These are phyloP conservation scores for Macroglossus sobrinus DNA, from an alignment of 2,113 vertebrate species.

Conservation along the genomic window DNA sequence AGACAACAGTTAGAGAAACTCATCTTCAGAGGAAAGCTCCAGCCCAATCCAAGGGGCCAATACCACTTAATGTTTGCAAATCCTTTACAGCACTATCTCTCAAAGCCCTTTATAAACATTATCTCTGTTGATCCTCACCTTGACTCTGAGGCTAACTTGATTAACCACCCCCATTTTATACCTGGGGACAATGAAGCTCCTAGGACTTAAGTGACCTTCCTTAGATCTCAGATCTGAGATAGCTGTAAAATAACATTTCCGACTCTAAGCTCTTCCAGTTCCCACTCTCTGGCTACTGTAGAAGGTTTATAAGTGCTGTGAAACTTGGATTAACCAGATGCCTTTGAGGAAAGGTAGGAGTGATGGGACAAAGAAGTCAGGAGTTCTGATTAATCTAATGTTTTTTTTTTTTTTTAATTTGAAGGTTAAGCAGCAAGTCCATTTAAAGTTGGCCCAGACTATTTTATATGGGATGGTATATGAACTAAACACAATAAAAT, in stretches of 20 bases:
- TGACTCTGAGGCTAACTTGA: not conserved
- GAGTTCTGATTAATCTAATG: constrained; percentile 46
- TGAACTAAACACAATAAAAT: constrained; percentile 60
- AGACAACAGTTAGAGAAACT: not conserved
- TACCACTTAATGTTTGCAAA: no score
- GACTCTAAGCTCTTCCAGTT: not conserved
- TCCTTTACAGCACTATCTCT: not conserved
- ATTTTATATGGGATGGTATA: constrained; percentile 49
- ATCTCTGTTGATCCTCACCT: not conserved
- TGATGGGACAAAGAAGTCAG: not conserved
- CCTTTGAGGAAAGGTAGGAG: not conserved
- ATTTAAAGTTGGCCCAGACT: constrained; percentile 52
- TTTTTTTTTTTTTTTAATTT: not conserved
- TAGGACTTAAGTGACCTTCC: not conserved
- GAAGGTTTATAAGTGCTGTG: not conserved
- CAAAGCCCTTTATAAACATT: not conserved
- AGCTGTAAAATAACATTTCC: not conserved
- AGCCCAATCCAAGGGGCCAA: not conserved
- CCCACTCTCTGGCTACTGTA: not conserved
- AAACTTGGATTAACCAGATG: not conserved
- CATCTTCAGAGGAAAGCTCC: not conserved
- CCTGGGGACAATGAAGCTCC: not conserved
- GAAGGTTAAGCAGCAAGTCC: constrained; percentile 55
- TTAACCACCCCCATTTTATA: not conserved
- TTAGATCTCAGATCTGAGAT: not conserved